phyloP scores from a whole-genome alignment of 2,113 vertebrate species.

The Lepus timidus region DNA sequence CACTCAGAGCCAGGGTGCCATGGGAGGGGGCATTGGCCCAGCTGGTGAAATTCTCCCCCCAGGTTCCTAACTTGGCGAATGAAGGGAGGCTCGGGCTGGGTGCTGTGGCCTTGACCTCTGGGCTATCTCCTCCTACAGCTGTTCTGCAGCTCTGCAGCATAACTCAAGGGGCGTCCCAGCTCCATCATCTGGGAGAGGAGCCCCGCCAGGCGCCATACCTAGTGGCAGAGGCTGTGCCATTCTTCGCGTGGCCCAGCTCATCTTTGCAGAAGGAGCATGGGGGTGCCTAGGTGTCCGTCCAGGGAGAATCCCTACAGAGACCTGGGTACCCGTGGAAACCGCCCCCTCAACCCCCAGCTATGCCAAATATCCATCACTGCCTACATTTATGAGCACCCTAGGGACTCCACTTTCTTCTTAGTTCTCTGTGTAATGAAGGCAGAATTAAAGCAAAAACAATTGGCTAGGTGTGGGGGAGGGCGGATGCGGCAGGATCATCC shows the following conservation, averaged over 20 bases:
- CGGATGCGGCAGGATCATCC: background rate
- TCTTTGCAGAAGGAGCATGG: background rate
- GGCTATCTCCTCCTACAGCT: background rate
- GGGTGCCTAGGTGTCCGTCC: fast-evolving
- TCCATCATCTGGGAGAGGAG: background rate
- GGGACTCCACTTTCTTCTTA: constrained; percentile 44
- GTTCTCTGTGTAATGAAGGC: constrained; percentile 61
- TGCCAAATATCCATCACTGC: background rate
- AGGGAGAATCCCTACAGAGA: background rate
- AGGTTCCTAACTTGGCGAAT: background rate
- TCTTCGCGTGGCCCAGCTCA: background rate
- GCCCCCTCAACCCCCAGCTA: background rate
- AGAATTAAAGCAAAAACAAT: constrained; percentile 61
- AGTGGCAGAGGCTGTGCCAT: no score
- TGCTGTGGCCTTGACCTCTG: background rate
- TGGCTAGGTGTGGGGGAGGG: background rate
- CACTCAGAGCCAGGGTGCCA: background rate
- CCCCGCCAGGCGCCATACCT: fast-evolving
- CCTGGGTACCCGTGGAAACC: background rate
- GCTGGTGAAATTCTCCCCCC: no score
- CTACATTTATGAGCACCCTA: constrained; percentile 5
- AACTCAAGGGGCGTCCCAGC: fast-evolving
- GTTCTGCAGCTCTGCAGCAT: fast-evolving
- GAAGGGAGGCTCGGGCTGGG: background rate
- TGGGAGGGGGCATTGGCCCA: fast-evolving